A percentile compares a stretch with the other conserved stretches of the same genome.
Evolutionary conservation across 2,113 vertebrate species (phyloP).

Genomic region (Catharus bicknelli): DNA sequence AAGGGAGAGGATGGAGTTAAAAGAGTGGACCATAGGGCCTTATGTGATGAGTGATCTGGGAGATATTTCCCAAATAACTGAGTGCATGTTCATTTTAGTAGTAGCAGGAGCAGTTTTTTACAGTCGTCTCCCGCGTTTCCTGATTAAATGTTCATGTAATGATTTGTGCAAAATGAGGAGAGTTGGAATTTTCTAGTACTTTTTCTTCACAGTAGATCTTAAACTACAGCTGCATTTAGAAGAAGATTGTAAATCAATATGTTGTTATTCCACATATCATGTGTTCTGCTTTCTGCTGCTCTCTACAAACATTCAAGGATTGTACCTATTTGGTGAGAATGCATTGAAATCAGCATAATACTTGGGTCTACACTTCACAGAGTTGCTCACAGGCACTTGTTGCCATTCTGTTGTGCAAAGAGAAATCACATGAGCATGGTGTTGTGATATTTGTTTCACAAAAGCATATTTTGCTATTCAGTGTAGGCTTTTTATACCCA

Average conservation of each 20-base stretch:
- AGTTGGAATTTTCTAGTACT: background rate
- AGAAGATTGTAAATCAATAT: background rate
- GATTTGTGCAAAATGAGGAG: background rate
- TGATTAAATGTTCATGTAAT: background rate
- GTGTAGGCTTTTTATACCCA: background rate
- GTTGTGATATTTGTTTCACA: background rate
- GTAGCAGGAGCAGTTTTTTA: background rate
- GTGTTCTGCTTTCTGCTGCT: background rate
- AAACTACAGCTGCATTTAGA: background rate
- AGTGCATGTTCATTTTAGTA: background rate
- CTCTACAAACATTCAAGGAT: background rate
- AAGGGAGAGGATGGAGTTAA: background rate
- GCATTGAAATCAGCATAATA: background rate
- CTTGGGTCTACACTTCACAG: background rate
- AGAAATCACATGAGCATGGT: background rate
- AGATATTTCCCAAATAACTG: background rate
- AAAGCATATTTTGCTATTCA: background rate
- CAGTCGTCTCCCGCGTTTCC: background rate
- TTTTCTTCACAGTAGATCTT: background rate
- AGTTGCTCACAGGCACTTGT: background rate
- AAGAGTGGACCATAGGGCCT: accelerated
- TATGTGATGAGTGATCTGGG: background rate
- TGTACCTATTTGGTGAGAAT: background rate
- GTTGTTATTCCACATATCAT: background rate
- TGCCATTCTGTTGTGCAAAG: background rate